A percentile compares a stretch with the other conserved stretches of the same genome.
Evolutionary conservation across 2,113 vertebrate species (phyloP).

Genomic region (Charina bottae): DNA sequence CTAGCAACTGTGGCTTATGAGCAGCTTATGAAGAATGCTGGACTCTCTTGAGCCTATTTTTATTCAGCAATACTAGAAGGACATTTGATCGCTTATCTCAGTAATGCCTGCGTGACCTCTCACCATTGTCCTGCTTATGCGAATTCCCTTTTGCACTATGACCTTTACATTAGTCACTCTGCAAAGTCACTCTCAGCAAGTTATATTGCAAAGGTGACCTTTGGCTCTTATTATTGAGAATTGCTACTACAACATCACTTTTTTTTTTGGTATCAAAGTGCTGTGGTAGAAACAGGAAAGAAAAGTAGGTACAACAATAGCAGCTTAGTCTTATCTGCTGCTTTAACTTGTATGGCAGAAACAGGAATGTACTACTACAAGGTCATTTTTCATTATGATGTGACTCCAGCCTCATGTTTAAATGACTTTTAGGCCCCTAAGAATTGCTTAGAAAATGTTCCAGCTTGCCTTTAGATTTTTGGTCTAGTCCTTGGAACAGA

Average conservation of each 20-base stretch:
- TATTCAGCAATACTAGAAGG: background rate
- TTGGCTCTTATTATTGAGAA: conserved; percentile 6
- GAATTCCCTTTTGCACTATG: background rate
- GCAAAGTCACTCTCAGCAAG: conserved; percentile 22
- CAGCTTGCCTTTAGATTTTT: background rate
- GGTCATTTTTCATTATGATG: background rate
- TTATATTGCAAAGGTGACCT: background rate
- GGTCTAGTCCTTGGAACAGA: background rate
- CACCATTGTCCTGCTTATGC: background rate
- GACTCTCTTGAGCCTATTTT: conserved; percentile 5
- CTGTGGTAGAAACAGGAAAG: background rate
- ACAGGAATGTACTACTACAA: background rate
- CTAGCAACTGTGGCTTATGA: background rate
- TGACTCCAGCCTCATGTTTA: background rate
- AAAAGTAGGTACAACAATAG: background rate
- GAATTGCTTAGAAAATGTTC: background rate
- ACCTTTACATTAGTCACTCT: conserved; percentile 23
- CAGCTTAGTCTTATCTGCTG: background rate
- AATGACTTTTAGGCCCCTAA: background rate
- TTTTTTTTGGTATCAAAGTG: background rate
- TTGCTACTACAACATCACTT: background rate
- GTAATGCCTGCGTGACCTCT: background rate
- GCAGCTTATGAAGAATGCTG: conserved; percentile 3
- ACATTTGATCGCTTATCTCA: conserved; percentile 1
- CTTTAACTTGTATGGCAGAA: background rate